Evolutionary conservation across 2,888 invertebrate species (phyloP).

Genomic region (Zaprionus obscuricornis): DNA sequence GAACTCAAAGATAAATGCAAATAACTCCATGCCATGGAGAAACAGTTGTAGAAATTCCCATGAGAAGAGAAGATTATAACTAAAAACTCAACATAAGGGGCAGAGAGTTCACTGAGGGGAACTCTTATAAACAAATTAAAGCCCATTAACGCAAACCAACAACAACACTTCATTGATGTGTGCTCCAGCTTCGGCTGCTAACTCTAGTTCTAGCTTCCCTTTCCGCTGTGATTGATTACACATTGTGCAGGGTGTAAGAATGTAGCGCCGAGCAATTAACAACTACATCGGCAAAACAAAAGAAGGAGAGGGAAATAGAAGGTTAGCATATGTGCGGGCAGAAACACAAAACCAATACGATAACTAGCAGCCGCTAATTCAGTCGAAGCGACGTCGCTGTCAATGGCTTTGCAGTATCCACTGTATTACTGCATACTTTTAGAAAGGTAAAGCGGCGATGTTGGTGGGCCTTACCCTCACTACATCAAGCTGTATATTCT

Average conservation of each 20-base stretch:
- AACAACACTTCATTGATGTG: conserved; percentile 58
- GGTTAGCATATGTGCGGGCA: conserved; percentile 48
- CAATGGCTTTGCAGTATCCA: not conserved
- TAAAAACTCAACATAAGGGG: conserved; percentile 30
- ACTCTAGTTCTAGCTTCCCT: conserved; percentile 1
- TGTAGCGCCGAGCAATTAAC: conserved; percentile 76
- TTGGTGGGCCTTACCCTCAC: too few relatives aligned
- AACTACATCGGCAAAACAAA: conserved; percentile 62
- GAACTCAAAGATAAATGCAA: conserved; percentile 51
- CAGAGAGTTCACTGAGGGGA: conserved; percentile 8
- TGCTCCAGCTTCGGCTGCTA: conserved; percentile 19
- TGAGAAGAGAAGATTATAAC: conserved; percentile 42
- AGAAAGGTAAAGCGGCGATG: too few relatives aligned
- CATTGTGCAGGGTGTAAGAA: conserved; percentile 64
- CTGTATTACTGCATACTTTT: too few relatives aligned
- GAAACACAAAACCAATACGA: conserved; percentile 28
- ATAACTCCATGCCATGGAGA: conserved; percentile 64
- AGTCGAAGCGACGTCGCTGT: conserved; percentile 6
- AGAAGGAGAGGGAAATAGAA: conserved; percentile 4
- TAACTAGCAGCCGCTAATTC: conserved; percentile 31
- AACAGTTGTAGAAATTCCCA: conserved; percentile 72
- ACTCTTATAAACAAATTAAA: conserved; percentile 72
- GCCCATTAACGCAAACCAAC: conserved; percentile 71
- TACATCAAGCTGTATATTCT: too few relatives aligned
- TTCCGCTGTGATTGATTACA: conserved; percentile 52